These are phyloP conservation scores for Halcyon smyrnensis DNA, from an alignment of 2,797 vertebrate genomes.

Conservation along the genomic window DNA sequence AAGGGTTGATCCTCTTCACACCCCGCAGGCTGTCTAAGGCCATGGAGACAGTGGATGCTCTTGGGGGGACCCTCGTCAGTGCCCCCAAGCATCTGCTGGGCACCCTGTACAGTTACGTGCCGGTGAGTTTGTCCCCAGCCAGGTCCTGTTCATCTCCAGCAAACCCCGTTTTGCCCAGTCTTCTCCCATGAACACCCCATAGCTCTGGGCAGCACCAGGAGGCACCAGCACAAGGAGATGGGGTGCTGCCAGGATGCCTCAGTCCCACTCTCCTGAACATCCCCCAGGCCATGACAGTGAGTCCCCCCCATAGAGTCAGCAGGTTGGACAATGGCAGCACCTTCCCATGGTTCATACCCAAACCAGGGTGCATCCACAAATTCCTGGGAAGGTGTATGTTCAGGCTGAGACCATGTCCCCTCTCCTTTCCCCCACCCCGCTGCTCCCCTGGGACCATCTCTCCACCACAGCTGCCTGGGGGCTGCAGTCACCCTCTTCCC, in stretches of 20 bases:
- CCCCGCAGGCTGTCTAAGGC: constrained; percentile 48
- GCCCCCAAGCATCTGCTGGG: constrained; percentile 73
- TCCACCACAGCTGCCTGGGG: not conserved
- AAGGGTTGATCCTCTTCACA: constrained; percentile 67
- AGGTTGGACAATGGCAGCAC: not conserved
- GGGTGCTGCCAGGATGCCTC: not conserved
- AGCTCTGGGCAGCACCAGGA: not conserved
- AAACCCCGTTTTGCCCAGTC: not conserved
- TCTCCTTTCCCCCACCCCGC: not conserved
- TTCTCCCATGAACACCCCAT: not conserved
- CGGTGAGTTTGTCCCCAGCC: constrained; percentile 75
- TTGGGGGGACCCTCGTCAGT: constrained; percentile 66
- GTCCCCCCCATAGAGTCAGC: not conserved
- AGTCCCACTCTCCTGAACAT: not conserved
- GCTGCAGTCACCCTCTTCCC: not conserved
- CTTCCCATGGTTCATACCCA: not conserved
- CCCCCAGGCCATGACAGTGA: accelerated
- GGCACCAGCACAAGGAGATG: not conserved
- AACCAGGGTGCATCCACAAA: not conserved
- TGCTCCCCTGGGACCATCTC: not conserved
- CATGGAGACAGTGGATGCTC: constrained; percentile 70
- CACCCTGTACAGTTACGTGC: constrained; percentile 70
- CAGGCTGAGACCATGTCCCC: not conserved
- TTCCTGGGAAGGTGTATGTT: not conserved
- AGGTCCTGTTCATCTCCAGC: not conserved